Evolutionary conservation across 2,113 vertebrate genomes (phyloP).

Genomic region (Spheniscus mendiculus): DNA sequence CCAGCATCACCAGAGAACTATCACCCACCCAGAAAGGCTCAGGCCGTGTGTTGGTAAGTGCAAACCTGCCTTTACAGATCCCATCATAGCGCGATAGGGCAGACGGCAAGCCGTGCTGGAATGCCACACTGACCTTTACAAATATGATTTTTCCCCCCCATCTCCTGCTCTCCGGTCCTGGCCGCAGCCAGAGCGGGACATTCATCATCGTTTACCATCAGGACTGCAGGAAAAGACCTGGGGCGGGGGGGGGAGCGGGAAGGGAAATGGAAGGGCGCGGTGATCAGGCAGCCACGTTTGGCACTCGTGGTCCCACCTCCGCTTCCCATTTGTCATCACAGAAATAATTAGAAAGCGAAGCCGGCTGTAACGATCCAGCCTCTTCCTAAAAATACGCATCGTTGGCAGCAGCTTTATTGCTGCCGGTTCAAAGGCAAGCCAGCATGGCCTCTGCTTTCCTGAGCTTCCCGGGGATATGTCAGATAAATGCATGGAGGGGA

Average conservation of each 20-base stretch:
- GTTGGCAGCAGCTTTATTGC: fast-evolving
- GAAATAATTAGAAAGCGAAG: neutral
- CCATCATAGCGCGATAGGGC: neutral
- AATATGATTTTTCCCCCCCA: neutral
- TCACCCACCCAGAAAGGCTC: neutral
- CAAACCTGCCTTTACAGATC: neutral
- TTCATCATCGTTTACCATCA: neutral
- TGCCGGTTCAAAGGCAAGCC: neutral
- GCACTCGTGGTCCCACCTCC: neutral
- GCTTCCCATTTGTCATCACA: neutral
- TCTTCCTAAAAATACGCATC: neutral
- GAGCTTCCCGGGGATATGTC: neutral
- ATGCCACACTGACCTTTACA: neutral
- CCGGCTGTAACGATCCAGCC: neutral
- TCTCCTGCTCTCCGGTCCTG: neutral
- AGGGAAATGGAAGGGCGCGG: neutral
- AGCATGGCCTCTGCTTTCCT: neutral
- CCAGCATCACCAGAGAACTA: neutral
- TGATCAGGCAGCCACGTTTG: neutral
- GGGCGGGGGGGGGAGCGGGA: neutral
- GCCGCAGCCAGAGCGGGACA: neutral
- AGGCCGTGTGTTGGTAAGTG: fast-evolving
- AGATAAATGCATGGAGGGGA: fast-evolving
- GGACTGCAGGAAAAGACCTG: neutral
- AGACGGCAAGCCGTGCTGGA: neutral